Conservation (phyloP, 1,140 invertebrate species). For the Papilio xuthus region DNA sequence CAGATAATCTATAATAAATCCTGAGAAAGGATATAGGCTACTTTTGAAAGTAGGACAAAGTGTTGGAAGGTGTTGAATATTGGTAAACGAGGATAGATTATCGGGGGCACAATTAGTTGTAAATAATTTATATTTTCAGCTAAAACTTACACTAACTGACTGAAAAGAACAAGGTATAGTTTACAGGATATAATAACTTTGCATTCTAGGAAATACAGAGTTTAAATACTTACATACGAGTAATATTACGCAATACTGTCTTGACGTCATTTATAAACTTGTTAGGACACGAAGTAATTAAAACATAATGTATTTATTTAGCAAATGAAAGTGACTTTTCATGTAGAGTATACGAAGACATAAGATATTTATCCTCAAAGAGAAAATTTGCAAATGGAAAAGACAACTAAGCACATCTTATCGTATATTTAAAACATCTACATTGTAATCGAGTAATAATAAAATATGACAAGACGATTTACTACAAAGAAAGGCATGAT, state of each 20-base stretch:
- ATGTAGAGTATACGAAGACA: neutral
- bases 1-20: no score
- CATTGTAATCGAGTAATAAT: neutral
- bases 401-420: neutral
- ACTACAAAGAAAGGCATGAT: neutral
- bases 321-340: neutral
- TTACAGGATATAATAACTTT: neutral
- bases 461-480: neutral
- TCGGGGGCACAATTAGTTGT: no score
- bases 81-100: no score
- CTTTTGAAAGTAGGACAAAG: no score
- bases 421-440: neutral
- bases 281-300: constrained; percentile 19
- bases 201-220: neutral
- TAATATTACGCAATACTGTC: constrained; percentile 46
- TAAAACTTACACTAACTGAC: no score
- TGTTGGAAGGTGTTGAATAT: no score
- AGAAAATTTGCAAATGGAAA: neutral
- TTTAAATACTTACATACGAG: constrained; percentile 37
- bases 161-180: neutral
- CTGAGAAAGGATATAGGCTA: no score
- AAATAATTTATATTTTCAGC: neutral
- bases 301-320: constrained; percentile 10
- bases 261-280: neutral
- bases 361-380: neutral